These are phyloP conservation scores for Oostethus manadensis DNA, from an alignment of 2,113 vertebrate species.

Conservation along the genomic window DNA sequence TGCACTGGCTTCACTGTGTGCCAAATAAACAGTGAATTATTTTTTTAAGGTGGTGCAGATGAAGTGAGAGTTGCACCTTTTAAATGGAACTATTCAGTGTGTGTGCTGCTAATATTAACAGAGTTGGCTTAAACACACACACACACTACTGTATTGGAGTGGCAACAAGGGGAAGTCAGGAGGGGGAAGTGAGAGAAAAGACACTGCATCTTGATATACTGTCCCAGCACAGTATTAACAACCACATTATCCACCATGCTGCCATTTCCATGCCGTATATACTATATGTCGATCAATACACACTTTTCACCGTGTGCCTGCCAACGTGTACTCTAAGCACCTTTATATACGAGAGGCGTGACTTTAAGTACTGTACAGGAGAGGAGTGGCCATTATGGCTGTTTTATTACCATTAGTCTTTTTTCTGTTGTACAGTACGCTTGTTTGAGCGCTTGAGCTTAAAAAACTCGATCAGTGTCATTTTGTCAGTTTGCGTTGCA, in stretches of 20 bases:
- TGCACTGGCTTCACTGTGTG: background rate
- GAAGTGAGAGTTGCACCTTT: too few relatives aligned
- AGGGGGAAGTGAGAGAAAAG: constrained; percentile 74
- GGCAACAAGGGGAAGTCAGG: constrained; percentile 72
- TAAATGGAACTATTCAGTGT: background rate
- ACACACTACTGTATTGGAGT: constrained; percentile 68
- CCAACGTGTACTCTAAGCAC: background rate
- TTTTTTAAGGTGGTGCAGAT: background rate
- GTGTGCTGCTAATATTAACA: constrained; percentile 69
- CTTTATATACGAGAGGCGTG: background rate
- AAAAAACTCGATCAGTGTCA: background rate
- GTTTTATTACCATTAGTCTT: constrained; percentile 32
- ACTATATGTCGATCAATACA: constrained; percentile 43
- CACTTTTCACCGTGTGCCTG: constrained; percentile 15
- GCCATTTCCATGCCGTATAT: constrained; percentile 38
- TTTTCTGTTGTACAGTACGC: constrained; percentile 3
- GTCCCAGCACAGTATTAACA: constrained; percentile 59
- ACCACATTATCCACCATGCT: constrained; percentile 56
- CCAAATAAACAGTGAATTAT: background rate
- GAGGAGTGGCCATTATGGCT: constrained; percentile 18
- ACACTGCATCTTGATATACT: constrained; percentile 66
- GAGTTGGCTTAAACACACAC: constrained; percentile 18
- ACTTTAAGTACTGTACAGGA: constrained; percentile 10
- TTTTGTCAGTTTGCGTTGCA: too few relatives aligned
- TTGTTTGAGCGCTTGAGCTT: background rate